A percentile compares a stretch with the other conserved stretches of the same genome.
phyloP scores from a whole-genome alignment of 2,113 vertebrate genomes.

The Pan paniscus region DNA sequence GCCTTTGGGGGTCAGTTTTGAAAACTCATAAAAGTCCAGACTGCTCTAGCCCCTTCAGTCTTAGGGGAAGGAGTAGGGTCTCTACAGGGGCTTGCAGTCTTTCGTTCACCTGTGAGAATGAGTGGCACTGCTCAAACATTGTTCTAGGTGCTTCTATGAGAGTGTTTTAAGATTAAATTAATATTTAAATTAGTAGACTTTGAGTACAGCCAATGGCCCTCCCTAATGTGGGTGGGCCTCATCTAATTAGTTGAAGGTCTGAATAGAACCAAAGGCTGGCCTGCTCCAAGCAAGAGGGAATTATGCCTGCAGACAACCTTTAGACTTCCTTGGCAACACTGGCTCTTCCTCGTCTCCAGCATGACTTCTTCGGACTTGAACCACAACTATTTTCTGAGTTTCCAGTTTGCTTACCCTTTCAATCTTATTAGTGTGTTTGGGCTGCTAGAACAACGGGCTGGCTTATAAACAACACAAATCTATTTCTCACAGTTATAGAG shows the following conservation, averaged over 20 bases:
- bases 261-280: background rate
- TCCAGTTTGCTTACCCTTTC: background rate
- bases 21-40: background rate
- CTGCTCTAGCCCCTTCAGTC: too few relatives aligned
- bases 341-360: background rate
- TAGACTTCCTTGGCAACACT: background rate
- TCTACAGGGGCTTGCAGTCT: background rate
- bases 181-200: background rate
- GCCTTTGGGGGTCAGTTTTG: background rate
- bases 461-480: background rate
- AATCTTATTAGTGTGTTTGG: background rate
- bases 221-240: background rate
- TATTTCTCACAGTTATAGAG: background rate
- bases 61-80: accelerated
- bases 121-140: background rate
- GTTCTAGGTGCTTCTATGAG: background rate
- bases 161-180: background rate
- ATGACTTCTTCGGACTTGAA: background rate
- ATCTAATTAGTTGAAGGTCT: background rate
- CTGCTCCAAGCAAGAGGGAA: background rate
- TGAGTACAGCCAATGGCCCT: background rate
- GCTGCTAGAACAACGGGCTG: background rate
- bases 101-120: background rate
- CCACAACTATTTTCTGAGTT: background rate
- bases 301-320: too few relatives aligned